Evolutionary conservation across 2,888 invertebrate genomes (phyloP), one percentile per base, ranked within the genome.

Genomic region (Odontothrips loti): DNA sequence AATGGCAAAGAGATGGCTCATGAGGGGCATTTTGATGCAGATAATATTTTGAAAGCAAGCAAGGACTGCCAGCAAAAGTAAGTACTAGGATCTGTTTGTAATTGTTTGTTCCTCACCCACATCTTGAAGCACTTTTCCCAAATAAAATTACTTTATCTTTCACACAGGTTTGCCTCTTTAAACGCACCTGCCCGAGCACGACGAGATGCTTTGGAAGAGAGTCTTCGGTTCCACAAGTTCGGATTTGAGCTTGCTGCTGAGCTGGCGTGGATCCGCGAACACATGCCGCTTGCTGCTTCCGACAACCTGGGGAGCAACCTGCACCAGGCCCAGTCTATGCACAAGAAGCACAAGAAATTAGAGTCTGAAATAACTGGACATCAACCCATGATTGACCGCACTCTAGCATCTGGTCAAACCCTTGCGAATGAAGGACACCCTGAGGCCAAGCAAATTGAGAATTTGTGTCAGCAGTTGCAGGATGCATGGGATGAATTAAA

Each of bases 191-290:
- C 95, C 0, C 89, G 89, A 6, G 88, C 89, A 83, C 90, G 97
- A 68, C 90, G 95, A 12, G 92, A 91, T 80, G 93, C 93, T 47
- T 89, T 99, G 43, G 95, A 96, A 85, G 95, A 96, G 86, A 93
- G 95, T 20, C 88, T 95, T 17, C 91, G 93, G 82, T 93, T 94
- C 86, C 97, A 98, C 88, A 96, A 98, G 87, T 97, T 98, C 87
- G 93, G 94, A 2, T 97, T 98, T 85, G 97, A 98, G 86, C 91
- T 98, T 79, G 95, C 96, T 80, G 93, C 94, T 0, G 98, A 99
- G 87, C 89, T 96, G 85, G 96, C 96, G 86, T 99, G 99, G 99
- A 95, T 99, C 83, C 92, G 93, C 68, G 98, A 98, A 87, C 95
- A 97, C 82, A 87, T 93, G 84, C 94, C 95, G 0, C 91, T 93